Conservation (phyloP, 1,140 invertebrate genomes). For the Tetragnatha versicolor region DNA sequence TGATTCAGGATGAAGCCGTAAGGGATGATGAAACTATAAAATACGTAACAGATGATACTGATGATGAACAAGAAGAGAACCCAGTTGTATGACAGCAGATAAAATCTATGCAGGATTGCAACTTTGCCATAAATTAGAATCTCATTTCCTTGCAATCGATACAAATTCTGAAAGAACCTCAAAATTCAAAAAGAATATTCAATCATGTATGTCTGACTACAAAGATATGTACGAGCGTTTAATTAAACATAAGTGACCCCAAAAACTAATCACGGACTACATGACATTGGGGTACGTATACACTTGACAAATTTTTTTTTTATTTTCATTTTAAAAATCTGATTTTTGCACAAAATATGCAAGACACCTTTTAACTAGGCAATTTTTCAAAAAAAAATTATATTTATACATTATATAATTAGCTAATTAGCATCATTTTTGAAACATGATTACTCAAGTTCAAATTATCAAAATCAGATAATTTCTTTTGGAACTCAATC, state of each 20-base stretch:
- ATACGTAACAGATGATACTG: neutral
- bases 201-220: neutral
- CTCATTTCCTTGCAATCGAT: neutral
- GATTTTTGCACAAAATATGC: too few relatives aligned
- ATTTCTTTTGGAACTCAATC: too few relatives aligned
- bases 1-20: slow-evolving; percentile 14
- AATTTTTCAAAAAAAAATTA: too few relatives aligned
- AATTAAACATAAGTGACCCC: neutral
- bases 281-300: too few relatives aligned
- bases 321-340: too few relatives aligned
- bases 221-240: neutral
- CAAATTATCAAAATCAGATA: too few relatives aligned
- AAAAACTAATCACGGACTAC: slow-evolving; percentile 5
- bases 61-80: slow-evolving; percentile 13
- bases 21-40: slow-evolving; percentile 16
- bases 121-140: slow-evolving; percentile 10
- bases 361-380: too few relatives aligned
- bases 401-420: too few relatives aligned
- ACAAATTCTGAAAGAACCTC: neutral
- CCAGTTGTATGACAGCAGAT: slow-evolving; percentile 1
- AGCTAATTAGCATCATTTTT: too few relatives aligned
- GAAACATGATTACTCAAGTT: too few relatives aligned
- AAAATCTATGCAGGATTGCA: neutral
- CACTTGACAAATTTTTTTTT: too few relatives aligned
- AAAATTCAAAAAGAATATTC: neutral